Conservation (phyloP, 2,113 vertebrate genomes). For the Poeciliopsis retropinna region DNA sequence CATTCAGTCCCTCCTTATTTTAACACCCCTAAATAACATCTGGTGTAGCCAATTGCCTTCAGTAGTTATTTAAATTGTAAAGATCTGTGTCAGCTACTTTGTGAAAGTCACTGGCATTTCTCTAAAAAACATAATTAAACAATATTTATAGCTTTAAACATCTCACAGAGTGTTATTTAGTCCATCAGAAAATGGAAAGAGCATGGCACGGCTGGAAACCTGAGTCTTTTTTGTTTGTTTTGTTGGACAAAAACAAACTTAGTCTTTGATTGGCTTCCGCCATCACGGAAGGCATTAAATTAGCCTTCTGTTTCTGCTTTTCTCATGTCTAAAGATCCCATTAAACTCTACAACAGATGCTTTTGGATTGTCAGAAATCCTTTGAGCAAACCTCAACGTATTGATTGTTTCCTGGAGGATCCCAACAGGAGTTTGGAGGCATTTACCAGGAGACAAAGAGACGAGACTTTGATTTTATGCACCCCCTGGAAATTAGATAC, state of each 20-base stretch:
- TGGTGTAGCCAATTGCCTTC: no score
- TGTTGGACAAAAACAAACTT: neutral
- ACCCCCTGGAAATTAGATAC: slow-evolving; percentile 61
- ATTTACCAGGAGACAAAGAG: slow-evolving; percentile 47
- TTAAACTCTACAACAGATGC: slow-evolving; percentile 38
- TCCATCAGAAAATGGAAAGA: no score
- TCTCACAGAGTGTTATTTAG: no score
- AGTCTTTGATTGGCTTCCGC: neutral
- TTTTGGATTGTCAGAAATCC: slow-evolving; percentile 47
- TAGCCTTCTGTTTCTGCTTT: slow-evolving; percentile 31
- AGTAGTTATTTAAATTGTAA: no score
- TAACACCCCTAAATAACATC: neutral
- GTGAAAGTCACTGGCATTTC: no score
- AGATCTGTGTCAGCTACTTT: no score
- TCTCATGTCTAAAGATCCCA: slow-evolving; percentile 17
- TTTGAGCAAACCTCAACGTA: slow-evolving; percentile 54
- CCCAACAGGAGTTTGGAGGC: slow-evolving; percentile 44
- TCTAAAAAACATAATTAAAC: no score
- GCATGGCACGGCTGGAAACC: no score
- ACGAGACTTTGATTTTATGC: slow-evolving; percentile 55
- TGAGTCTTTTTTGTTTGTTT: no score
- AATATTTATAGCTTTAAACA: no score
- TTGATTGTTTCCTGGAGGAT: slow-evolving; percentile 62
- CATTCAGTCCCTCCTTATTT: neutral
- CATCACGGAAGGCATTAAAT: no score